phyloP scores from a whole-genome alignment of 2,113 vertebrate genomes.

The Cyanocitta stelleri region DNA sequence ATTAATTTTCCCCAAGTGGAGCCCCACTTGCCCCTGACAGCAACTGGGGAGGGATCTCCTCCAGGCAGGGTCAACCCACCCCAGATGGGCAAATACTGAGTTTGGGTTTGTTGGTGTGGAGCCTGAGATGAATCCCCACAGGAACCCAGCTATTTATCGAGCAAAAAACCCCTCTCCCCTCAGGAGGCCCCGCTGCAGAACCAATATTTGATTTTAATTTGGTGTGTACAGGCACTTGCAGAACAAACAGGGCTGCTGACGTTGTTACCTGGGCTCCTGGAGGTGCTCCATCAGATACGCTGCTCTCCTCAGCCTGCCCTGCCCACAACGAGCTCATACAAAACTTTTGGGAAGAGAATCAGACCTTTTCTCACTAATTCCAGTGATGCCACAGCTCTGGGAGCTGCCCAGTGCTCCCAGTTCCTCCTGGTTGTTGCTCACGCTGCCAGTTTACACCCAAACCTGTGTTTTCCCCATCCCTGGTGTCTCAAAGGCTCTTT shows the following conservation, averaged over 20 bases:
- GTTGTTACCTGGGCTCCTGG: background rate
- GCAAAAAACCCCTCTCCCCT: background rate
- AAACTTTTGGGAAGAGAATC: background rate
- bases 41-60: background rate
- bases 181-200: background rate
- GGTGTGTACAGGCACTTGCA: background rate
- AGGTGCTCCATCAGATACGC: background rate
- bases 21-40: rapidly evolving
- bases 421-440: background rate
- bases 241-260: conserved; percentile 13
- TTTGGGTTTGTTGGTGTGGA: background rate
- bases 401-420: background rate
- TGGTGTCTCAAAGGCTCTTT: background rate
- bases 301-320: background rate
- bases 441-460: background rate
- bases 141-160: background rate
- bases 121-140: background rate
- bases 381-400: background rate
- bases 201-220: conserved; percentile 52
- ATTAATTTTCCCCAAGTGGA: background rate
- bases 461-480: rapidly evolving
- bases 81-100: background rate
- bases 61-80: background rate
- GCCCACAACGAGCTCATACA: background rate
- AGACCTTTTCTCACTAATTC: background rate